Conservation (phyloP, 1,140 invertebrate genomes). For the Heliconius congener region DNA sequence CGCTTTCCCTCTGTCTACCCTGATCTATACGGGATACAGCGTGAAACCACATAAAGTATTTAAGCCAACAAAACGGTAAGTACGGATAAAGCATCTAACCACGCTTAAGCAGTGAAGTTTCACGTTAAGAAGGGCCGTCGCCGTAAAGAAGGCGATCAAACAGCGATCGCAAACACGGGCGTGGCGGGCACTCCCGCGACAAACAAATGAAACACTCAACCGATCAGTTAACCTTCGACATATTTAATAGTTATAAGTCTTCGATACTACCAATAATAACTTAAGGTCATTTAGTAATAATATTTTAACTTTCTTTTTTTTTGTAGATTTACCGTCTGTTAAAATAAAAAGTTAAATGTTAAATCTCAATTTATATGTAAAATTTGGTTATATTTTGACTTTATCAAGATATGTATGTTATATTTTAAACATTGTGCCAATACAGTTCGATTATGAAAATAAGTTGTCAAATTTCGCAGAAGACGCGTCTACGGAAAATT, state of each 20-base stretch:
- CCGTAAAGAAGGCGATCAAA: conserved; percentile 73
- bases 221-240: conserved; percentile 50
- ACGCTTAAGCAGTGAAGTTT: conserved; percentile 13
- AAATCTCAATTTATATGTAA: too few relatives aligned
- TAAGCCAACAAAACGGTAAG: not conserved
- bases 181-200: conserved; percentile 53
- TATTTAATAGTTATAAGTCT: conserved; percentile 1
- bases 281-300: too few relatives aligned
- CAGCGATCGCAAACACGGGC: conserved; percentile 65
- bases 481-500: conserved; percentile 18
- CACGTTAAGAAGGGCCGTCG: conserved; percentile 47
- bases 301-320: too few relatives aligned
- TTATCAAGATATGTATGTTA: not conserved
- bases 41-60: not conserved
- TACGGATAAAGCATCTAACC: not conserved
- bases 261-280: not conserved
- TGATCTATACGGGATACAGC: too few relatives aligned
- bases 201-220: conserved; percentile 63
- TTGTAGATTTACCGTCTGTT: too few relatives aligned
- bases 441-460: not conserved
- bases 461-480: conserved; percentile 1
- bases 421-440: conserved; percentile 2
- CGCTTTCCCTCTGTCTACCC: too few relatives aligned
- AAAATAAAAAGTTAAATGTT: too few relatives aligned
- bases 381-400: too few relatives aligned